These are phyloP conservation scores for Grammomys dolichurus DNA, from an alignment of 2,113 vertebrate species.

Conservation along the genomic window DNA sequence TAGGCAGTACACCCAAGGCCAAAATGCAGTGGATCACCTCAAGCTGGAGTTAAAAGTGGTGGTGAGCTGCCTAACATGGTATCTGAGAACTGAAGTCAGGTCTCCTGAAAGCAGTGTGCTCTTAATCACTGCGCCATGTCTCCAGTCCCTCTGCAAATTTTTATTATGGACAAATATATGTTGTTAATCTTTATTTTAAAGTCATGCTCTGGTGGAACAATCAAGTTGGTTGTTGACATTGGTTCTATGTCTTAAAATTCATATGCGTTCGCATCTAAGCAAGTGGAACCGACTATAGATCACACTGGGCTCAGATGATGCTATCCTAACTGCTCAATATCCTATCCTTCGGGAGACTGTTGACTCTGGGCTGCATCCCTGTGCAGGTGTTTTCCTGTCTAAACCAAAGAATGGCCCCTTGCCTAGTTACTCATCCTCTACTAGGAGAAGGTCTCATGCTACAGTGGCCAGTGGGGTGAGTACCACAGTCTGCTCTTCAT, in stretches of 20 bases:
- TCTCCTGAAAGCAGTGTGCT: not conserved
- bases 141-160: not conserved
- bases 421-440: not conserved
- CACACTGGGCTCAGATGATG: not conserved
- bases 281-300: not conserved
- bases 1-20: not conserved
- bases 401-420: not conserved
- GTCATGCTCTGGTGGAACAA: not conserved
- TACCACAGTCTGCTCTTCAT: not conserved
- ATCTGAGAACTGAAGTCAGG: not conserved
- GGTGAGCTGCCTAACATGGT: not conserved
- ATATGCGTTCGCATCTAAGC: accelerated
- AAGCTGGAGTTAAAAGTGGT: not conserved
- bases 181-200: not conserved
- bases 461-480: not conserved
- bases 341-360: not conserved
- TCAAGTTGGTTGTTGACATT: not conserved
- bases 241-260: not conserved
- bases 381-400: not conserved
- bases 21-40: not conserved
- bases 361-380: not conserved
- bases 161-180: constrained; percentile 12
- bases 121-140: not conserved
- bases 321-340: too few species aligned
- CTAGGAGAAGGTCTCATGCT: not conserved